Evolutionary conservation across 2,797 vertebrate genomes (phyloP).

Genomic region (Ambastaia sidthimunki): DNA sequence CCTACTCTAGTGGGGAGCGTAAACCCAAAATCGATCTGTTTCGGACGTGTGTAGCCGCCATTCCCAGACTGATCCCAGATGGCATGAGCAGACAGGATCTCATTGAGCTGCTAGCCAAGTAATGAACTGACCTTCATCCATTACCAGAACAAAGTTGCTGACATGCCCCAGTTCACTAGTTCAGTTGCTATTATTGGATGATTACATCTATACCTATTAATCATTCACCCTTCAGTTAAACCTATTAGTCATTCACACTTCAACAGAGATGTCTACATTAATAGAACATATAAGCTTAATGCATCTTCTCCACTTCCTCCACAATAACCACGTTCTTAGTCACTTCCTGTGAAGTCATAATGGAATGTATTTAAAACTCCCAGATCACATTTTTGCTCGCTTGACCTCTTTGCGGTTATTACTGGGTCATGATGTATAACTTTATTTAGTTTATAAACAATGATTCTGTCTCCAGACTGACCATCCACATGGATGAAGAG

Average conservation of each 20-base stretch:
- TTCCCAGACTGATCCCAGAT: slow-evolving; percentile 96
- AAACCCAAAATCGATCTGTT: slow-evolving; percentile 99
- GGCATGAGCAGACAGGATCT: slow-evolving; percentile 99
- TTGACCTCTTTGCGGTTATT: slow-evolving; percentile 4
- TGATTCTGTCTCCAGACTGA: slow-evolving; percentile 79
- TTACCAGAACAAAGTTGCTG: background rate
- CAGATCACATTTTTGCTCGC: background rate
- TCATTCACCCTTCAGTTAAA: background rate
- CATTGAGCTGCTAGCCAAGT: slow-evolving; percentile 97
- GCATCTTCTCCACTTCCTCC: background rate
- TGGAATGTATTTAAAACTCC: background rate
- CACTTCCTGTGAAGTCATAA: slow-evolving; percentile 26
- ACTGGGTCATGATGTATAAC: background rate
- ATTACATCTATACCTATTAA: background rate
- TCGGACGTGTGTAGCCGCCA: slow-evolving; percentile 97
- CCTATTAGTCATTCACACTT: background rate
- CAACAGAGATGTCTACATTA: background rate
- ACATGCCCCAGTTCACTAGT: background rate
- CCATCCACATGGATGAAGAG: slow-evolving; percentile 99
- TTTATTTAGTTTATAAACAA: slow-evolving; percentile 5
- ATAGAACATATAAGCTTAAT: background rate
- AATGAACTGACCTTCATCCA: slow-evolving; percentile 60
- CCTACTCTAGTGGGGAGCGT: slow-evolving; percentile 87
- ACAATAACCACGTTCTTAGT: slow-evolving; percentile 2
- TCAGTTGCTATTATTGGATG: background rate